Evolutionary conservation across 2,888 invertebrate genomes (phyloP).

Genomic region (Plebejus anna): DNA sequence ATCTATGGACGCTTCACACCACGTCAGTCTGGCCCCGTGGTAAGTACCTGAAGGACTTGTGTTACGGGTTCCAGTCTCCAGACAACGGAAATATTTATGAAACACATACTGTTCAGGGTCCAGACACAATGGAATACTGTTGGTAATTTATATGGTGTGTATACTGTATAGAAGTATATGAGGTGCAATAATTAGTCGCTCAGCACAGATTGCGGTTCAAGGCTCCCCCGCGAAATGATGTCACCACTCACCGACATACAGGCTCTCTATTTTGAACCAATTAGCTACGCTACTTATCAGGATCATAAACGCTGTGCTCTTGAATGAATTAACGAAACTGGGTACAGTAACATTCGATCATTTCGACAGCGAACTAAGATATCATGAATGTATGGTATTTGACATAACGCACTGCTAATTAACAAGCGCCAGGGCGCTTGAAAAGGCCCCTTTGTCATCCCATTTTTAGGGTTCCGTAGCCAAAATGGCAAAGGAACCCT

Average conservation of each 20-base stretch:
- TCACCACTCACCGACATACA: conserved; percentile 49
- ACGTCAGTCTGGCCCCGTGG: no score
- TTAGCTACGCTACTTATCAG: conserved; percentile 35
- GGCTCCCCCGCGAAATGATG: conserved; percentile 49
- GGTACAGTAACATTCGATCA: background rate
- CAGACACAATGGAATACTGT: conserved; percentile 7
- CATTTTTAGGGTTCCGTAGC: no score
- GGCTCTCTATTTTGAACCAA: conserved; percentile 44
- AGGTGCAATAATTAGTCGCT: conserved; percentile 30
- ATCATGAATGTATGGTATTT: no score
- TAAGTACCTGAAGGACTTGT: no score
- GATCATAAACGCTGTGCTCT: conserved; percentile 34
- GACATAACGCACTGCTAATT: no score
- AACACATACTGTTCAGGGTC: background rate
- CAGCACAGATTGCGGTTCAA: conserved; percentile 46
- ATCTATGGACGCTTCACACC: no score
- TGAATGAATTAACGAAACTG: conserved; percentile 21
- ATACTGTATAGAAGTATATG: no score
- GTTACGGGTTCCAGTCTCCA: no score
- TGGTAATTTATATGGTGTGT: background rate
- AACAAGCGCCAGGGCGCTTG: no score
- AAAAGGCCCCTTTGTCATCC: no score
- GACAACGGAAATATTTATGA: background rate
- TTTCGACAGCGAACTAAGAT: background rate
- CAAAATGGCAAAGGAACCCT: no score